A percentile compares a stretch with the other conserved stretches of the same genome.
These are phyloP conservation scores for Papilio elwesi DNA, from an alignment of 2,888 invertebrate genomes.

Conservation along the genomic window DNA sequence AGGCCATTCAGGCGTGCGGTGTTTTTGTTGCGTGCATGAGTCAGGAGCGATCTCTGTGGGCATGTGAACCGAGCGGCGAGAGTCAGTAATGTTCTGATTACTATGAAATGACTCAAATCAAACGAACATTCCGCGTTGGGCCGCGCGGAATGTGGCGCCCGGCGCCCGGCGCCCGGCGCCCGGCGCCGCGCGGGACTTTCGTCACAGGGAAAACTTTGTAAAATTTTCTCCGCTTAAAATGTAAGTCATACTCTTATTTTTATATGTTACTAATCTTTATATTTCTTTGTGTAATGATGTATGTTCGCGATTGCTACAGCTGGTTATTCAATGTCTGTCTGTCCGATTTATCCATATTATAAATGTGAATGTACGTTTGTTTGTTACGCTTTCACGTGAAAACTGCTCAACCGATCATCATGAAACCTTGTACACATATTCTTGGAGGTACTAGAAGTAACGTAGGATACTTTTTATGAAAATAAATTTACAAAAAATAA, in stretches of 20 bases:
- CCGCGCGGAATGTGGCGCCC: slow-evolving; percentile 2
- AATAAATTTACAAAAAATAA: too few species aligned
- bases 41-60: background rate
- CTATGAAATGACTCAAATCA: slow-evolving; percentile 36
- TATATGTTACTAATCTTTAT: background rate
- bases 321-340: too few species aligned
- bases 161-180: background rate
- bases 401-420: too few species aligned
- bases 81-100: slow-evolving; percentile 11
- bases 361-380: too few species aligned
- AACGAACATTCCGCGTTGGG: slow-evolving; percentile 21
- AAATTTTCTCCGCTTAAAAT: background rate
- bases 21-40: background rate
- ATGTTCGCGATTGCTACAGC: too few species aligned
- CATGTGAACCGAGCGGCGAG: background rate
- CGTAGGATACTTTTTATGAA: too few species aligned
- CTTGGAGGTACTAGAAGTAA: too few species aligned
- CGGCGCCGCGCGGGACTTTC: background rate
- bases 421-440: too few species aligned
- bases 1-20: background rate
- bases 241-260: background rate
- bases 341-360: too few species aligned
- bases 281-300: background rate
- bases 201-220: background rate
- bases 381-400: too few species aligned